Conservation (phyloP, 2,888 invertebrate species). For the Ophion obscuratus region DNA sequence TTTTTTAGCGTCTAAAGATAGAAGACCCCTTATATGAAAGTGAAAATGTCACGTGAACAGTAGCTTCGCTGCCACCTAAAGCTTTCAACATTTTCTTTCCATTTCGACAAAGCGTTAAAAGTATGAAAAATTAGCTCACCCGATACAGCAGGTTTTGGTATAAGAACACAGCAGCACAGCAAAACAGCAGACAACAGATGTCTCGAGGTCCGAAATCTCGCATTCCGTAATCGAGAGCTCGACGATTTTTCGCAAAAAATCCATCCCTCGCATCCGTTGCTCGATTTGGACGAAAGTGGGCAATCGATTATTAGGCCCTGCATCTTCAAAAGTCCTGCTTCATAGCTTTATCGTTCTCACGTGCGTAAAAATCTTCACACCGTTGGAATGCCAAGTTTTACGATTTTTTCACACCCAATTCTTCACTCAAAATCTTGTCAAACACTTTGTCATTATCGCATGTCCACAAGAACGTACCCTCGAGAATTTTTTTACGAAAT, state of each 20-base stretch:
- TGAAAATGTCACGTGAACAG: too few species aligned
- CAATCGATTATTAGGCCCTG: constrained; percentile 80
- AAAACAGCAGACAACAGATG: constrained; percentile 73
- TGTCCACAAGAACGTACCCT: not conserved
- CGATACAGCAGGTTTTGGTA: constrained; percentile 77
- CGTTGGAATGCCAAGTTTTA: not conserved
- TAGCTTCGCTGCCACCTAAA: too few species aligned
- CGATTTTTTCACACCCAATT: not conserved
- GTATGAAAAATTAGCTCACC: constrained; percentile 74
- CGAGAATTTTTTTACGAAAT: not conserved
- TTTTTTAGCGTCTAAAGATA: too few species aligned
- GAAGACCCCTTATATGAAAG: too few species aligned
- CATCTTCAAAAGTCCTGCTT: constrained; percentile 78
- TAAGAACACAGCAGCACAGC: constrained; percentile 74
- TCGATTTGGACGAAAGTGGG: constrained; percentile 56
- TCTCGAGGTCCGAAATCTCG: constrained; percentile 71
- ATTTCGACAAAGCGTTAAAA: constrained; percentile 4
- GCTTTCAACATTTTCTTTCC: too few species aligned
- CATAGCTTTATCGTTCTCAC: constrained; percentile 79
- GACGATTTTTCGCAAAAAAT: constrained; percentile 71
- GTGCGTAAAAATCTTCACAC: constrained; percentile 24
- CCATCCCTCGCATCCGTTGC: constrained; percentile 63
- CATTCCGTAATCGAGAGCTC: constrained; percentile 71
- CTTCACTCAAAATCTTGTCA: constrained; percentile 62
- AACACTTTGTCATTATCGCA: not conserved